These are phyloP conservation scores for Bradynema listronoti DNA, from an alignment of 1,140 invertebrate species.

Conservation along the genomic window DNA sequence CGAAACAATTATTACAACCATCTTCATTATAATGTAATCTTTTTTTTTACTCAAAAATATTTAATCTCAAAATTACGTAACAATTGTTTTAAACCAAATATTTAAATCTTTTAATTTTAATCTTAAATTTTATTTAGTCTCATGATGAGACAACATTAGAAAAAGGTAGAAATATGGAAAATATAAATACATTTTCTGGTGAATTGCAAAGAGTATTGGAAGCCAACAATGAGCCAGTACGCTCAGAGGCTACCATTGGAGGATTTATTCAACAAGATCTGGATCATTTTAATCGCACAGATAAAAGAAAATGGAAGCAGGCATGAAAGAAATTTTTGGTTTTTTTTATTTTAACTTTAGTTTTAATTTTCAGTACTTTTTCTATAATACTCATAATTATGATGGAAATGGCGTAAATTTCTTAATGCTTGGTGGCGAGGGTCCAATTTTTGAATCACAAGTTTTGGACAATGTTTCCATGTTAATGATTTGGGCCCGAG, in stretches of 20 bases:
- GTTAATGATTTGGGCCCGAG: conserved; percentile 71
- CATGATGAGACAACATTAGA: background rate
- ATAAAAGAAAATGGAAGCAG: conserved; percentile 10
- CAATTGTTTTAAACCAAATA: background rate
- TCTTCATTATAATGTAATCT: too few relatives aligned
- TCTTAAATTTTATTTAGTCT: background rate
- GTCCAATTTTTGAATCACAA: conserved; percentile 9
- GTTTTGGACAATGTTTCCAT: conserved; percentile 8
- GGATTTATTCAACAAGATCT: conserved; percentile 3
- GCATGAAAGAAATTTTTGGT: conserved; percentile 8
- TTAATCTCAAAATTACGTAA: too few relatives aligned
- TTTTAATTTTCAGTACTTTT: conserved; percentile 5
- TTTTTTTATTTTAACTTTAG: background rate
- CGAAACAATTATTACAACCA: too few relatives aligned
- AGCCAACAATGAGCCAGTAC: background rate
- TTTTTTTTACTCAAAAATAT: too few relatives aligned
- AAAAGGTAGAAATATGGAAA: background rate
- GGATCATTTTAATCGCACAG: conserved; percentile 8
- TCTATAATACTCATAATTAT: conserved; percentile 6
- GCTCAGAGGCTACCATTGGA: background rate
- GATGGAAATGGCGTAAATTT: conserved; percentile 68
- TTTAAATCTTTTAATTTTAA: background rate
- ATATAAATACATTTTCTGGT: background rate
- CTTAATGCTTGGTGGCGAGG: conserved; percentile 70
- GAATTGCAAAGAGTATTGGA: background rate